Evolutionary conservation across 2,113 vertebrate genomes (phyloP).

Genomic region (Sialia sialis): DNA sequence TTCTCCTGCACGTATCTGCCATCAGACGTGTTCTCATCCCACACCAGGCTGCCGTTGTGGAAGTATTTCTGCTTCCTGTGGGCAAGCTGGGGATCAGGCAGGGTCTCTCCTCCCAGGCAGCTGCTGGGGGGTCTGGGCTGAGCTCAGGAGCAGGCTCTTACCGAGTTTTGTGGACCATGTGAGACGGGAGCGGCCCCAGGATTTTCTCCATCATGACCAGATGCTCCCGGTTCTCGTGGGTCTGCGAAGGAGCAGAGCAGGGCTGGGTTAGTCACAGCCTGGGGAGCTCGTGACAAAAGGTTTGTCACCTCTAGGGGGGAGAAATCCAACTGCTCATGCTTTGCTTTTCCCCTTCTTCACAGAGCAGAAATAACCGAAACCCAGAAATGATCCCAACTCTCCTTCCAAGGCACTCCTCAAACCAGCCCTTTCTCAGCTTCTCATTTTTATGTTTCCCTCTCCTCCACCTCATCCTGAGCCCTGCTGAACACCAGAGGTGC

Average conservation of each 20-base stretch:
- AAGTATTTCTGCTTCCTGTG: conserved; percentile 89
- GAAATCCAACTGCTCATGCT: background rate
- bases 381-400: background rate
- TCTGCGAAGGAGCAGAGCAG: conserved; percentile 68
- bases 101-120: rapidly evolving
- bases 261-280: rapidly evolving
- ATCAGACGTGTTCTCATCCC: conserved; percentile 86
- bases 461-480: background rate
- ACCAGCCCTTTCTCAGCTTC: background rate
- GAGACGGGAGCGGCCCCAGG: conserved; percentile 86
- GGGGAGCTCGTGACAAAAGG: background rate
- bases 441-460: background rate
- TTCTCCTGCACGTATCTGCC: conserved; percentile 94
- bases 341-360: background rate
- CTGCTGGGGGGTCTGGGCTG: background rate
- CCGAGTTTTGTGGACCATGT: conserved; percentile 91
- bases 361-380: background rate
- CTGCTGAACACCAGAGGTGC: rapidly evolving
- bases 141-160: conserved; percentile 17
- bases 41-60: conserved; percentile 86
- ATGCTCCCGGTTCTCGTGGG: conserved; percentile 94
- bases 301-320: background rate
- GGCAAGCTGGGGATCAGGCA: background rate
- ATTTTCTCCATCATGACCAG: conserved; percentile 98
- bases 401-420: background rate